Conservation (phyloP, 2,797 vertebrate genomes). For the Iguana delicatissima region DNA sequence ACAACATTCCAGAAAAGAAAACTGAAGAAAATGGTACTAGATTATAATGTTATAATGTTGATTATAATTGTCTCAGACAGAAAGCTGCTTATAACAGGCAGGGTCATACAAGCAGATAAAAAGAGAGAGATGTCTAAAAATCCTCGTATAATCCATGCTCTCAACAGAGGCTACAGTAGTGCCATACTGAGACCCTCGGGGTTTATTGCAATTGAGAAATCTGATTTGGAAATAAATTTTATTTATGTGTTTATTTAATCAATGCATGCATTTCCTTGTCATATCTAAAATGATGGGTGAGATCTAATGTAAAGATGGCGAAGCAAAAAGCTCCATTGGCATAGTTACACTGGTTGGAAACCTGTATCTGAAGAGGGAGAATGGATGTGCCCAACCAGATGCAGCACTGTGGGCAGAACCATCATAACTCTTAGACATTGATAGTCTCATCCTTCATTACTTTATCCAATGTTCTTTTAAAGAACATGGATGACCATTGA, state of each 20-base stretch:
- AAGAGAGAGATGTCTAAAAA: slow-evolving; percentile 1
- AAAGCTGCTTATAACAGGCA: not conserved
- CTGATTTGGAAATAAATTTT: not conserved
- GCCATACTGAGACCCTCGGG: slow-evolving; percentile 23
- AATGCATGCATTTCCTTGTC: not conserved
- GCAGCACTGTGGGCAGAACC: not conserved
- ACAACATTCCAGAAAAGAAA: not conserved
- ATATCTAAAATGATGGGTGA: not conserved
- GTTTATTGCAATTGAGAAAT: slow-evolving; percentile 2
- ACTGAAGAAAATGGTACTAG: slow-evolving; percentile 36
- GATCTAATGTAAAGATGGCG: too few species aligned
- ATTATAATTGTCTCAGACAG: slow-evolving; percentile 8
- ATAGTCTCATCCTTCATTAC: not conserved
- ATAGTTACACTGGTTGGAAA: too few species aligned
- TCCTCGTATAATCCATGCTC: not conserved
- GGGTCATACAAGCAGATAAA: not conserved
- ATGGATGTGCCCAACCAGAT: too few species aligned
- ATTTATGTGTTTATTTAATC: not conserved
- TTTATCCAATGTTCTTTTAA: not conserved
- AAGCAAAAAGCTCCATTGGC: too few species aligned
- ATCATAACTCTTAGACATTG: not conserved
- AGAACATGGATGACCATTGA: not conserved
- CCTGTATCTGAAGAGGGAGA: too few species aligned
- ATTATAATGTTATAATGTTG: slow-evolving; percentile 30
- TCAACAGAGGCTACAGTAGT: slow-evolving; percentile 6